Evolutionary conservation across 2,797 vertebrate species (phyloP), one percentile per base, ranked within the genome.

Genomic region (Falco berigora): DNA sequence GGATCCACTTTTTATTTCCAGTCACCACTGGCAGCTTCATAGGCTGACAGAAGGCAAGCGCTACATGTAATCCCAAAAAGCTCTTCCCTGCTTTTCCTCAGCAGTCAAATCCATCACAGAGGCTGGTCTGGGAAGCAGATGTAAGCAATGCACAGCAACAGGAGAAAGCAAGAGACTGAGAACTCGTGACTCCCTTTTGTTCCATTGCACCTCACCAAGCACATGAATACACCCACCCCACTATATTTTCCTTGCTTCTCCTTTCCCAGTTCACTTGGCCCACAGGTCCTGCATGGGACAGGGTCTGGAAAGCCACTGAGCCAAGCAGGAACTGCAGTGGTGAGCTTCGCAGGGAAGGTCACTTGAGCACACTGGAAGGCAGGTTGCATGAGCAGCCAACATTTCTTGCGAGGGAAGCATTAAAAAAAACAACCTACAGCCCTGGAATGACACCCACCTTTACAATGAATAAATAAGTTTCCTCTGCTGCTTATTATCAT

Each of bases 381-480:
- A 84, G 25, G 25, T 12, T 81, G 34, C 23, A 20, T 1, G n/a
- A 96, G 69, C 85, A 93, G 88, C 73, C 86, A 96, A 85, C 30
- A 30, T 38, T 81, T 67, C 59, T 90, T 67, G 22, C 1, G 7
- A 84, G 23, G 21, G 38, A 90, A 92, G 5, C 0, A 1, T 47
- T 5, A 23, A 27, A 34, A 28, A 47, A 49, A 86, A 14, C 11
- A 7, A 32, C 11, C 8, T 56, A 67, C 47, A 75, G 9, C 20
- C 21, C 36, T 92, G 77, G 80, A 95, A 92, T 4, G 47, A 96
- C 95, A 93, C 18, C 21, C 78, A 96, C 92, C 88, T 90, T 92
- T 72, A 23, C 84, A 87, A 71, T 1, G 0, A 89, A 93, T 76
- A 94, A 92, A 91, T 92, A 92, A 79, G 56, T 85, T 88, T 92